phyloP scores from a whole-genome alignment of 2,113 vertebrate species.

The Pyrgilauda ruficollis region DNA sequence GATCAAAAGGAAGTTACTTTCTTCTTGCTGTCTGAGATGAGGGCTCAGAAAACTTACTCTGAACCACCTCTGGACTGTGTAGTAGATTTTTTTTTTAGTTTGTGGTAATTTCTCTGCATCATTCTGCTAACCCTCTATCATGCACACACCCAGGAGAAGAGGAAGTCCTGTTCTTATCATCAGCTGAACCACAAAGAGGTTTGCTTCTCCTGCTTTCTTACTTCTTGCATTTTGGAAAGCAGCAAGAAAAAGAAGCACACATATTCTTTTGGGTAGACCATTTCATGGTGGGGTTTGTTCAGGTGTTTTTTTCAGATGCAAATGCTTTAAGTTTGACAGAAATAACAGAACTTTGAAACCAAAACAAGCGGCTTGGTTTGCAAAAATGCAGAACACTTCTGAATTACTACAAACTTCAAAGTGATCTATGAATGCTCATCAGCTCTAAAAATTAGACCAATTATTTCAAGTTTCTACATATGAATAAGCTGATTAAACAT shows the following conservation, averaged over 20 bases:
- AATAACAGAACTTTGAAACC: not conserved
- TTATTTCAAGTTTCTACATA: conserved; percentile 40
- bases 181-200: not conserved
- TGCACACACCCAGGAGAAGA: not conserved
- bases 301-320: not conserved
- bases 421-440: not conserved
- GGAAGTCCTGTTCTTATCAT: not conserved
- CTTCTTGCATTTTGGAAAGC: not conserved
- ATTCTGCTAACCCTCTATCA: not conserved
- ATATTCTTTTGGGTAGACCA: not conserved
- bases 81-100: not conserved
- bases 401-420: conserved; percentile 50
- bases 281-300: rapidly evolving
- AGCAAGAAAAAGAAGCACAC: not conserved
- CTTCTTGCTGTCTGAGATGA: not conserved
- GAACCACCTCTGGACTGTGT: not conserved
- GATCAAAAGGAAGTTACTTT: not conserved
- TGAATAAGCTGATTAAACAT: conserved; percentile 45
- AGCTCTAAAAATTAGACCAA: conserved; percentile 37
- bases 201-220: not conserved
- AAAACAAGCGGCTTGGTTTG: conserved; percentile 5
- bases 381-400: conserved; percentile 25
- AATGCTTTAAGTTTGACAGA: not conserved
- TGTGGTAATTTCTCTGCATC: not conserved
- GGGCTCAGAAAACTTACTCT: not conserved